These are phyloP conservation scores for Ursus arctos DNA, from an alignment of 2,113 vertebrate species.

Conservation along the genomic window DNA sequence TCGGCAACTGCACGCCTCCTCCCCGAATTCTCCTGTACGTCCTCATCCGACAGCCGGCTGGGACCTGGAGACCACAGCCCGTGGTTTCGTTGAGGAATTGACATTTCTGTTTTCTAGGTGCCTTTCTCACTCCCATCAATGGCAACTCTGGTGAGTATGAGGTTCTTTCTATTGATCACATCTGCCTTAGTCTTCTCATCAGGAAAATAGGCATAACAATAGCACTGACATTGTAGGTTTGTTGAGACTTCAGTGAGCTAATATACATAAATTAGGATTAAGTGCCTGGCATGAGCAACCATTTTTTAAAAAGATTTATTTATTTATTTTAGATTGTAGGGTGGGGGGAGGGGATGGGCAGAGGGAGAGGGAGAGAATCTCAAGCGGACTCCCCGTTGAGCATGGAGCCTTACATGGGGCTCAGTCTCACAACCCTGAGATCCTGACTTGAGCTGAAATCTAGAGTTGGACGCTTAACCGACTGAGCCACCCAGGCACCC, in stretches of 20 bases:
- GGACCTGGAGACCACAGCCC: neutral
- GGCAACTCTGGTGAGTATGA: neutral
- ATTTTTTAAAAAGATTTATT: neutral
- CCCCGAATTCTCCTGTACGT: neutral
- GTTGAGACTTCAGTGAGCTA: neutral
- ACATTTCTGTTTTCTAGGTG: neutral
- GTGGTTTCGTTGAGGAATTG: neutral
- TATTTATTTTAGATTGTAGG: neutral
- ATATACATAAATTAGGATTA: neutral
- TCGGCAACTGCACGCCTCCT: neutral
- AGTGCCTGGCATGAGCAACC: neutral
- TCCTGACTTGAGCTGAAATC: neutral
- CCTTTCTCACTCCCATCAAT: neutral
- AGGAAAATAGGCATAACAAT: neutral
- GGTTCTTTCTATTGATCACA: accelerated
- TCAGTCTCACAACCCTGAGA: neutral
- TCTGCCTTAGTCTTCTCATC: neutral
- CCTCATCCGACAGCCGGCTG: accelerated
- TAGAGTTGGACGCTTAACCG: neutral
- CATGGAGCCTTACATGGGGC: neutral
- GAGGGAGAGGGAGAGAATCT: neutral
- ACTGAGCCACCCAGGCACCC: neutral
- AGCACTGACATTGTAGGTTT: neutral
- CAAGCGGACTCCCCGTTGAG: neutral
- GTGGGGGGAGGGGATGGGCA: neutral